A percentile compares a stretch with the other conserved stretches of the same genome.
Conservation (phyloP, 2,797 vertebrate genomes). For the Xenopus petersii region DNA sequence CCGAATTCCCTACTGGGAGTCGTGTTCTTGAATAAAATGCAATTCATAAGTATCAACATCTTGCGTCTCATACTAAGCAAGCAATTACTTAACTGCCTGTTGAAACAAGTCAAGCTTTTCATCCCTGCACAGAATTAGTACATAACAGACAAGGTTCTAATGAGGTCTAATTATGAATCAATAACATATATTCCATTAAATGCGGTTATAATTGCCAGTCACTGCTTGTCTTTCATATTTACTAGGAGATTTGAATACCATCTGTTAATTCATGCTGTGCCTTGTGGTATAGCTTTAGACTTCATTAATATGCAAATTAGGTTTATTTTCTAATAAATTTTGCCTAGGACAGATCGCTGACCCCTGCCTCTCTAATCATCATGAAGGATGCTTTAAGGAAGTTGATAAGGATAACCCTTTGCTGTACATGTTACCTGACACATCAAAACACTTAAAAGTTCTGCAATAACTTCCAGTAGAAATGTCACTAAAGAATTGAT, state of each 20-base stretch:
- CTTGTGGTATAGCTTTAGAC: slow-evolving; percentile 29
- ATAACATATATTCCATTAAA: slow-evolving; percentile 38
- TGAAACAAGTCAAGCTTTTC: slow-evolving; percentile 23
- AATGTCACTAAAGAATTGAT: too few relatives aligned
- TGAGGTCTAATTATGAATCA: slow-evolving; percentile 37
- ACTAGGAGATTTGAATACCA: slow-evolving; percentile 42
- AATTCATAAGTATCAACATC: background rate
- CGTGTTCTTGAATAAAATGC: background rate
- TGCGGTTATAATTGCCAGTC: slow-evolving; percentile 35
- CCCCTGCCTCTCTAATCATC: slow-evolving; percentile 13
- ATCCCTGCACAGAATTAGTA: background rate
- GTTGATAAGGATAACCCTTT: background rate
- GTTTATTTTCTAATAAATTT: background rate
- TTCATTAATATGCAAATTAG: slow-evolving; percentile 45
- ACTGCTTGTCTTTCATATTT: slow-evolving; percentile 35
- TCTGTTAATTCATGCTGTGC: slow-evolving; percentile 38
- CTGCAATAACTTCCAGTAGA: too few relatives aligned
- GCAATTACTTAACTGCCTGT: slow-evolving; percentile 1
- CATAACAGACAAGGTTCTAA: slow-evolving; percentile 25
- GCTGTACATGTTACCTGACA: background rate
- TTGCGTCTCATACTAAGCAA: background rate
- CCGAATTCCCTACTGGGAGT: background rate
- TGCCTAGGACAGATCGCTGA: slow-evolving; percentile 9
- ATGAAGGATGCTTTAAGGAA: slow-evolving; percentile 3
- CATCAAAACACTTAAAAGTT: too few relatives aligned